Base-by-base conservation (phyloP, 2,888 invertebrate species). In the Prenolepis imparis region DNA sequence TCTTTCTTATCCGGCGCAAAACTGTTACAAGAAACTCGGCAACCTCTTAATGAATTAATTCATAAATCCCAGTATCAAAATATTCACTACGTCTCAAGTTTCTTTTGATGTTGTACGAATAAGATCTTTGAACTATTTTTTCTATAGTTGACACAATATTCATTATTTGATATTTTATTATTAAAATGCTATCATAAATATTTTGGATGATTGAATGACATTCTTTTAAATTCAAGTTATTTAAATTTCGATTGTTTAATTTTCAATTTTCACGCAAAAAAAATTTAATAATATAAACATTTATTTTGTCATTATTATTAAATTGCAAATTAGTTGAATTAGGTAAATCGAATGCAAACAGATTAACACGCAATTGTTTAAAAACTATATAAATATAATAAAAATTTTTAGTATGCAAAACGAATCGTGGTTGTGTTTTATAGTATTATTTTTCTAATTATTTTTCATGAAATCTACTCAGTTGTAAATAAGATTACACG, bases 41-140 rank as follows among this genome's bases (percentile, higher is more conserved):
- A 61, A 48, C 21, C 18, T 52, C 48, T 59, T 70, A 80, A 80
- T 80, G 59, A 80, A 80, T 70, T 80, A 70, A 80, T 80, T 68
- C 44, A 80, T 80, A 70, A 80, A 80, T 80, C 59, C 24, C 18
- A 4, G 59, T 21, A 36, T 11, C 6, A 44, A 80, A 80, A 80
- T 70, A 52, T 61, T 32, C 3, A 59, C 8, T 59, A 32, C 4
- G 8, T 18, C 32, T 52, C 12, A 52, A 32, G 52, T 32, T 61
- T 21, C 1, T 59, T 44, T 18, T 18, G 32, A 41, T 63, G 36
- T 52, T 63, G 28, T 28, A 3, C 3, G 36, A 75, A 75, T 52
- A 64, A 75, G 36, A 74, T 48, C 18, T 8, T 52, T 36, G 3
- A 75, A 24, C 24, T 52, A 32, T 18, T 48, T 36, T 11, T 32